Percentiles rank a stretch among this genome's conserved stretches.
Conservation (phyloP, 2,888 invertebrate species). For the Aphodius granarius region DNA sequence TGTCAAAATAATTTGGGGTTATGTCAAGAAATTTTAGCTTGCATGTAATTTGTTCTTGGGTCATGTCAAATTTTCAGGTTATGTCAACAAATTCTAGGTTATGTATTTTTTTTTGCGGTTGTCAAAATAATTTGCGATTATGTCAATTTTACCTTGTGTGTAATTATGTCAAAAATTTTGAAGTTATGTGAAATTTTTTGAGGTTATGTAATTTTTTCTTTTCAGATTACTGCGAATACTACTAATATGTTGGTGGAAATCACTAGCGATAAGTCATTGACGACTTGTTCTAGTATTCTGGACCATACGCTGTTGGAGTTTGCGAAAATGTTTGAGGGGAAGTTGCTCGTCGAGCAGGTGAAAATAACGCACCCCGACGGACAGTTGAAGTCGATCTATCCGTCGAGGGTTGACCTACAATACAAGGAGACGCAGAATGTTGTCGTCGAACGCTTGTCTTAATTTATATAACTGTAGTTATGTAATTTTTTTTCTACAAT, state of each 20-base stretch:
- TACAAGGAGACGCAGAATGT: conserved; percentile 33
- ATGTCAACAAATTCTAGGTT: not conserved
- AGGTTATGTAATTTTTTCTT: conserved; percentile 29
- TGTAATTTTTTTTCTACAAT: not conserved
- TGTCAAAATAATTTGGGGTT: too few species aligned
- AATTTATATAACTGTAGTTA: not conserved
- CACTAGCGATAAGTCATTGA: conserved; percentile 68
- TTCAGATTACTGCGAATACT: conserved; percentile 68
- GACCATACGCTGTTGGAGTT: conserved; percentile 68
- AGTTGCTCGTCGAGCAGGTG: conserved; percentile 65
- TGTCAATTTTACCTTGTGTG: conserved; percentile 3
- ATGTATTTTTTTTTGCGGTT: conserved; percentile 2
- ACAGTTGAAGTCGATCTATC: conserved; percentile 75
- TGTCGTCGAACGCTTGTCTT: not conserved
- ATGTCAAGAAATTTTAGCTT: not conserved
- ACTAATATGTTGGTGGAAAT: conserved; percentile 74
- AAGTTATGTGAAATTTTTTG: not conserved
- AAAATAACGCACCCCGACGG: conserved; percentile 69
- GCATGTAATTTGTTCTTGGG: conserved; percentile 18
- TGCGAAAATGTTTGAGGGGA: conserved; percentile 54
- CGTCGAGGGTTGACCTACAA: conserved; percentile 71
- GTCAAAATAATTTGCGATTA: too few species aligned
- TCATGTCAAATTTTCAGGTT: too few species aligned
- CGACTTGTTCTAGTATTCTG: conserved; percentile 68
- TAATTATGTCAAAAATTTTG: too few species aligned